Percentiles rank a stretch among this genome's conserved stretches.
These are phyloP conservation scores for Heliconius ismenius DNA, from an alignment of 2,888 invertebrate species.

Conservation along the genomic window DNA sequence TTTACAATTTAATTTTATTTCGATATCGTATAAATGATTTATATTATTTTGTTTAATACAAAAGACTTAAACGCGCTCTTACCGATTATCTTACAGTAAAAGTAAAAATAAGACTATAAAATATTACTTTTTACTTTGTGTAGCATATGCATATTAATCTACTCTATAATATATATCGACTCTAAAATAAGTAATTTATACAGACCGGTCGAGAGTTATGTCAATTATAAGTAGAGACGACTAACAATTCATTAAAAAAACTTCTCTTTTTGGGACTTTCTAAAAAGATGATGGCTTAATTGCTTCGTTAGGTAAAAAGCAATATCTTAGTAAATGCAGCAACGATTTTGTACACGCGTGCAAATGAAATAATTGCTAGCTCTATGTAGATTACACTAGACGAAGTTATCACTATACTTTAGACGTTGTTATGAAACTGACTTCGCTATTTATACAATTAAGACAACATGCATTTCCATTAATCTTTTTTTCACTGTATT, in stretches of 20 bases:
- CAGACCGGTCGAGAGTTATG: slow-evolving; percentile 11
- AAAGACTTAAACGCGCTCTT: slow-evolving; percentile 12
- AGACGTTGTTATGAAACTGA: not conserved
- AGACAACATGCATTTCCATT: not conserved
- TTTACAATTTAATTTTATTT: not conserved
- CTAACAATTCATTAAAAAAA: slow-evolving; percentile 31
- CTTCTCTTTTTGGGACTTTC: slow-evolving; percentile 32
- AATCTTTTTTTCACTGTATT: not conserved
- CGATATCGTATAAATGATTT: not conserved
- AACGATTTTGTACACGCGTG: slow-evolving; percentile 30
- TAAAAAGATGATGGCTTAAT: slow-evolving; percentile 28
- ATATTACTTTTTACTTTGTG: not conserved
- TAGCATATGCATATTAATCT: not conserved
- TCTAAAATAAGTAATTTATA: not conserved
- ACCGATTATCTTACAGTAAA: not conserved
- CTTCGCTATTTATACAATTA: not conserved
- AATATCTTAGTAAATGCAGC: slow-evolving; percentile 28
- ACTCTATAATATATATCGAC: too few relatives aligned
- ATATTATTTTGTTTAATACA: slow-evolving; percentile 1
- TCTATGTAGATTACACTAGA: slow-evolving; percentile 25
- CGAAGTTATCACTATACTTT: not conserved
- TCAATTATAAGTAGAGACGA: slow-evolving; percentile 23
- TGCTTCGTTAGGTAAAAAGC: slow-evolving; percentile 32
- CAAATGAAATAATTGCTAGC: slow-evolving; percentile 20
- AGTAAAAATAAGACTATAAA: too few relatives aligned